phyloP scores from a whole-genome alignment of 2,113 vertebrate genomes.

The Gambusia affinis region DNA sequence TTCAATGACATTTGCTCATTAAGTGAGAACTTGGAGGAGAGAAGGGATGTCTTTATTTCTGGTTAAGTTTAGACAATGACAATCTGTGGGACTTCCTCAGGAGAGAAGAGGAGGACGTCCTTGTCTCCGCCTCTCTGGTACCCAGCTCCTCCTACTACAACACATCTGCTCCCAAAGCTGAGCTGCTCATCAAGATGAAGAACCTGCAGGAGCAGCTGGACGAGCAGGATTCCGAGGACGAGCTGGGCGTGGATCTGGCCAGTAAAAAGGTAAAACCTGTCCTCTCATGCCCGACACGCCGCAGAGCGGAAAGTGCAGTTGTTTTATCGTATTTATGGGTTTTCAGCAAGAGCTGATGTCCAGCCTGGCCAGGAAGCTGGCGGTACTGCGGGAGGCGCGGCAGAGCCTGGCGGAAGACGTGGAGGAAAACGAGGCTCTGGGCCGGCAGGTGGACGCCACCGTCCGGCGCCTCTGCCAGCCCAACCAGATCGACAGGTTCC shows the following conservation, averaged over 20 bases:
- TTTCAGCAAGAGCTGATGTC: conserved; percentile 93
- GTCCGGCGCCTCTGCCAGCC: conserved; percentile 92
- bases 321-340: not conserved
- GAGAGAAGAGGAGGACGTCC: conserved; percentile 84
- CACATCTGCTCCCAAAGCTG: conserved; percentile 95
- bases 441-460: conserved; percentile 88
- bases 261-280: conserved; percentile 88
- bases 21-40: not conserved
- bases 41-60: too few species aligned
- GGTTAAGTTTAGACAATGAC: too few species aligned
- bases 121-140: conserved; percentile 81
- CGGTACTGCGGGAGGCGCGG: conserved; percentile 89
- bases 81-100: not conserved
- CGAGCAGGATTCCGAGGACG: conserved; percentile 88
- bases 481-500: conserved; percentile 96
- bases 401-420: conserved; percentile 93
- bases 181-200: conserved; percentile 98
- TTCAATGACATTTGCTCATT: not conserved
- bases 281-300: too few species aligned
- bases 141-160: conserved; percentile 94
- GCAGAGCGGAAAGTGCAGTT: too few species aligned
- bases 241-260: conserved; percentile 89
- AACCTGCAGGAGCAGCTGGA: conserved; percentile 89
- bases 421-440: conserved; percentile 90
- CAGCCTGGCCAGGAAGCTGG: conserved; percentile 93